Evolutionary conservation across 2,797 vertebrate genomes (phyloP).

Genomic region (Rhodeus uyekii): DNA sequence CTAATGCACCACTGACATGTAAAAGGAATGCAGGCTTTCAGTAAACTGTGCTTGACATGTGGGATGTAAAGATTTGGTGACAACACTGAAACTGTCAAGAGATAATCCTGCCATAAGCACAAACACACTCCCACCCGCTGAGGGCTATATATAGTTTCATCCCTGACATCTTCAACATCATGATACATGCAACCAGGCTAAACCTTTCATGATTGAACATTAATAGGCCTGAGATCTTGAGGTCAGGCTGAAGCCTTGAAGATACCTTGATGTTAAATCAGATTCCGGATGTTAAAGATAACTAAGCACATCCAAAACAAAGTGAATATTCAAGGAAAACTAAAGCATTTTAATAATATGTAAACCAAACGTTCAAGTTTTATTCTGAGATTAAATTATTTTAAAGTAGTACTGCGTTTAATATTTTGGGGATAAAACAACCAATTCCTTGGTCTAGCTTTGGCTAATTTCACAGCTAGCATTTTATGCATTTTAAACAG

Average conservation of each 20-base stretch:
- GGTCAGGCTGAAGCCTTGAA: neutral
- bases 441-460: neutral
- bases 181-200: neutral
- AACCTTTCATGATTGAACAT: slow-evolving; percentile 6
- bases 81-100: slow-evolving; percentile 31
- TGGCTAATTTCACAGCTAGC: neutral
- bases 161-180: slow-evolving; percentile 17
- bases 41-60: slow-evolving; percentile 31
- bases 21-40: neutral
- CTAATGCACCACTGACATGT: neutral
- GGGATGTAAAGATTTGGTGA: slow-evolving; percentile 31
- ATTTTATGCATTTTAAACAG: neutral
- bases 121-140: slow-evolving; percentile 15
- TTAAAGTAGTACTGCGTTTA: no score
- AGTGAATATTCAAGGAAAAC: neutral
- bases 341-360: neutral
- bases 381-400: neutral
- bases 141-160: slow-evolving; percentile 24
- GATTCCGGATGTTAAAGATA: neutral
- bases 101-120: slow-evolving; percentile 41
- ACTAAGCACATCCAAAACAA: neutral
- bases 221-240: neutral
- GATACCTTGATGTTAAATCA: neutral
- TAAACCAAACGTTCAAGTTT: neutral
- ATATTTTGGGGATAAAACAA: neutral